Conservation (phyloP, 2,113 vertebrate genomes). For the Thamnophis sirtalis region DNA sequence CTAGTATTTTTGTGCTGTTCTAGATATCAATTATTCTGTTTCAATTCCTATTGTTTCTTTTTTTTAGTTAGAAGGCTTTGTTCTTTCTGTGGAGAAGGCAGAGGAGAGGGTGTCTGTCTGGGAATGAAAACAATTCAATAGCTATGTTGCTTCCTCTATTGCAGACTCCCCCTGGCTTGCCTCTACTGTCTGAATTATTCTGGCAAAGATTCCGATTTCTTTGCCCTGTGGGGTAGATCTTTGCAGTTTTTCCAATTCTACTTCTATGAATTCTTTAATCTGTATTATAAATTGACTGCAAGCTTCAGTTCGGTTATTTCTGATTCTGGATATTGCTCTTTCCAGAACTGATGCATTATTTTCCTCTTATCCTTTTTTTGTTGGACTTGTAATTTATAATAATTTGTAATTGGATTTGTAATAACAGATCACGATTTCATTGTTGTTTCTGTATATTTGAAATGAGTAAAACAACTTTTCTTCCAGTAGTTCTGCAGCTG, state of each 20-base stretch:
- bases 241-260: not conserved
- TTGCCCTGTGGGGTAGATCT: not conserved
- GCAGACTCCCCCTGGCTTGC: not conserved
- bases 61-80: not conserved
- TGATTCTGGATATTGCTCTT: not conserved
- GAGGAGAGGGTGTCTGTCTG: not conserved
- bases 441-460: not conserved
- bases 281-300: not conserved
- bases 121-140: not conserved
- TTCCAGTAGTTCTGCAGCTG: not conserved
- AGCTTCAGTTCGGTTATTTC: not conserved
- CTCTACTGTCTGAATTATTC: not conserved
- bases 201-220: not conserved
- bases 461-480: not conserved
- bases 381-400: not conserved
- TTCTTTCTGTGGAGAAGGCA: not conserved
- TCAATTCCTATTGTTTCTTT: not conserved
- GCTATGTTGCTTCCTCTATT: not conserved
- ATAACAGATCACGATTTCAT: not conserved
- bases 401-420: not conserved
- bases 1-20: not conserved
- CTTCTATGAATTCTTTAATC: not conserved
- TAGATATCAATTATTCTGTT: not conserved
- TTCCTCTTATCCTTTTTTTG: not conserved
- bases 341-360: not conserved